Conservation (phyloP, 2,113 vertebrate genomes). For the Lates calcarifer region DNA sequence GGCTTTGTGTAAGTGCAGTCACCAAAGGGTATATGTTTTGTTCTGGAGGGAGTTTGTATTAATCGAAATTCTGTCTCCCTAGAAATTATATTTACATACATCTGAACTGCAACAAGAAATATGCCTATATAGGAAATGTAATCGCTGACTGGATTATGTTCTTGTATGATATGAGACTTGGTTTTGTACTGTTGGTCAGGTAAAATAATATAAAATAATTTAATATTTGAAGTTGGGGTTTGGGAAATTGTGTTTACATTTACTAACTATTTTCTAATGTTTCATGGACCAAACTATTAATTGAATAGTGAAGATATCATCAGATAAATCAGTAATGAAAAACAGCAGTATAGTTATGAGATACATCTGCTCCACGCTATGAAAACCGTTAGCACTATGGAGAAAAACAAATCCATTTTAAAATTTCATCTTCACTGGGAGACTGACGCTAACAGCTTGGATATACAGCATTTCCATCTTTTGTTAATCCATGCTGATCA, state of each 20-base stretch:
- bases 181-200: neutral
- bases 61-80: neutral
- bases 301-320: neutral
- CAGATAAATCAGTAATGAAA: neutral
- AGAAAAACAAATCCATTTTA: neutral
- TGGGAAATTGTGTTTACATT: too few relatives aligned
- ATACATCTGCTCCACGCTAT: neutral
- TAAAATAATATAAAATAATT: neutral
- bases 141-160: neutral
- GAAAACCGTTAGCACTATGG: neutral
- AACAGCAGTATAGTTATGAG: neutral
- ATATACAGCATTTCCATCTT: slow-evolving; percentile 25
- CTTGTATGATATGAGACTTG: neutral
- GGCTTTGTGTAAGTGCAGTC: neutral
- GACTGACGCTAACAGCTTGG: slow-evolving; percentile 16
- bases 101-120: too few relatives aligned
- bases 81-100: neutral
- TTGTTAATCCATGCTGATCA: slow-evolving; percentile 35
- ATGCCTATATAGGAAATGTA: too few relatives aligned
- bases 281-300: too few relatives aligned
- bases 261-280: too few relatives aligned
- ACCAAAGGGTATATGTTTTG: neutral
- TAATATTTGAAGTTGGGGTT: neutral
- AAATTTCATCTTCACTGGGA: neutral
- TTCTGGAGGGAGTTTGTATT: neutral